Conservation (phyloP, 2,888 invertebrate genomes). For the Drosophila gaucha region DNA sequence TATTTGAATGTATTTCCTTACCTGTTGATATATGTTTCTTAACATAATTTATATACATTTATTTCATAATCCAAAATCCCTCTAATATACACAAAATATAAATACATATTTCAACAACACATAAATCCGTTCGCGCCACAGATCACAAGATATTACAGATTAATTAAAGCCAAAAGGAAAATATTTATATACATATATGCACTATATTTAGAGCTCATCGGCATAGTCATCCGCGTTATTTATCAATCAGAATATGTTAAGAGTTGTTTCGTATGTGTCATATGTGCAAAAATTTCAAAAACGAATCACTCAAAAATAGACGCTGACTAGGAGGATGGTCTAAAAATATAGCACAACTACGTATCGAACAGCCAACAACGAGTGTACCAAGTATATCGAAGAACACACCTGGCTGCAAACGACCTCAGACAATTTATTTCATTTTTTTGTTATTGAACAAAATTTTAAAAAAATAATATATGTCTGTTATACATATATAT, state of each 20-base stretch:
- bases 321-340: slow-evolving; percentile 61
- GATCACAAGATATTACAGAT: slow-evolving; percentile 59
- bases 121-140: slow-evolving; percentile 51
- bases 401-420: slow-evolving; percentile 67
- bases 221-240: slow-evolving; percentile 42
- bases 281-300: slow-evolving; percentile 75
- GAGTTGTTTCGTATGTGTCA: slow-evolving; percentile 61
- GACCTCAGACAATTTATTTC: slow-evolving; percentile 63
- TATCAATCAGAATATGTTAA: slow-evolving; percentile 55
- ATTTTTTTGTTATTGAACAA: slow-evolving; percentile 43
- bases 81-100: slow-evolving; percentile 33
- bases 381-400: slow-evolving; percentile 28
- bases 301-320: slow-evolving; percentile 71
- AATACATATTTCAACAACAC: slow-evolving; percentile 47
- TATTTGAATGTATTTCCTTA: too few relatives aligned
- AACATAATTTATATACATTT: slow-evolving; percentile 2
- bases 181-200: slow-evolving; percentile 8
- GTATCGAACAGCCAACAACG: slow-evolving; percentile 36
- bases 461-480: slow-evolving; percentile 38
- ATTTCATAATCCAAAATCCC: slow-evolving; percentile 23
- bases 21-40: neutral
- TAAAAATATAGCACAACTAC: slow-evolving; percentile 63
- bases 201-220: slow-evolving; percentile 51
- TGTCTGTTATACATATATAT: neutral
- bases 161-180: slow-evolving; percentile 46